phyloP scores from a whole-genome alignment of 2,888 invertebrate genomes.

The Labia minor region DNA sequence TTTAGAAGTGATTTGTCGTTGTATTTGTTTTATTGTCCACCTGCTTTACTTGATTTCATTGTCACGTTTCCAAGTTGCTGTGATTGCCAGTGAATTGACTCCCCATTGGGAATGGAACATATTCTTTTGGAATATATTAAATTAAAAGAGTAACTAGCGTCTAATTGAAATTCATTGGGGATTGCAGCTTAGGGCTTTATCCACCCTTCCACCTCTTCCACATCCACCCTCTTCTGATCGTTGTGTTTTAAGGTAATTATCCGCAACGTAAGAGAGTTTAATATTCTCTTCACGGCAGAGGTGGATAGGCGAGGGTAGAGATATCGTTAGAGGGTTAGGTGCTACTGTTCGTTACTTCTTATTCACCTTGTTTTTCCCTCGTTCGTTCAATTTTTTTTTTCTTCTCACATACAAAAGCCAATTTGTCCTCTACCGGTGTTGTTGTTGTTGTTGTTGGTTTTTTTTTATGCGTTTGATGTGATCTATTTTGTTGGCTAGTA shows the following conservation, averaged over 20 bases:
- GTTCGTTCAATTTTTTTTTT: background rate
- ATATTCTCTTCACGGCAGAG: background rate
- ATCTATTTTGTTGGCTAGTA: no score
- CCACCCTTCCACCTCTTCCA: background rate
- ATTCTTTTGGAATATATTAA: no score
- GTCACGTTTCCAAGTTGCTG: no score
- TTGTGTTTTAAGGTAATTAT: constrained; percentile 13
- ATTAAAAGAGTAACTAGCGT: background rate
- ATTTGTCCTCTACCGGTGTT: background rate
- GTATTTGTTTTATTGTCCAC: no score
- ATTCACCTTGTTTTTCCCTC: background rate
- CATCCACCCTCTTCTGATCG: background rate
- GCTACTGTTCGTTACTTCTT: constrained; percentile 1
- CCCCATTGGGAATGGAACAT: no score
- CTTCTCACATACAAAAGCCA: background rate
- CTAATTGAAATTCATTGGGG: constrained; percentile 13
- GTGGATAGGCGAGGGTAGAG: background rate
- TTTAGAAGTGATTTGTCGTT: no score
- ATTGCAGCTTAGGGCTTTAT: background rate
- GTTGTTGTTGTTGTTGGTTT: no score
- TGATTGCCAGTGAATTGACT: no score
- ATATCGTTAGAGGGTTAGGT: background rate
- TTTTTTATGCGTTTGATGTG: no score
- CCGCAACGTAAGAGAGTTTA: background rate
- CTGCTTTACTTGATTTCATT: no score